Conservation (phyloP, 2,888 invertebrate species). For the Epirrhoe tristata region DNA sequence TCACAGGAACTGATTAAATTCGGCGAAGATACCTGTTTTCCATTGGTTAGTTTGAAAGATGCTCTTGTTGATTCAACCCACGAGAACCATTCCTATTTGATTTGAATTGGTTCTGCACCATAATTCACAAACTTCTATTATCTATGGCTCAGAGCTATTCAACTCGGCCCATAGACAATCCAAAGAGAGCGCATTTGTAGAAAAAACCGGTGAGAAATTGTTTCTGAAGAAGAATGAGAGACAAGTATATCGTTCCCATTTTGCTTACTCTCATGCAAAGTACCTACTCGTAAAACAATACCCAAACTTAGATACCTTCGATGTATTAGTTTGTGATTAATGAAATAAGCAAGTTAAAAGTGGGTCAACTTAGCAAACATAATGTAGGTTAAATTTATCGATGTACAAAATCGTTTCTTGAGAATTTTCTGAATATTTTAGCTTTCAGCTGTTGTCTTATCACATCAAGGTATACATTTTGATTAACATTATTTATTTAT, state of each 20-base stretch:
- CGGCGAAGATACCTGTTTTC: background rate
- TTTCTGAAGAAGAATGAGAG: background rate
- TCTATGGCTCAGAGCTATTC: conserved; percentile 73
- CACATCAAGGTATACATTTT: no score
- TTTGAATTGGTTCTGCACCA: conserved; percentile 37
- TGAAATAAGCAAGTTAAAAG: no score
- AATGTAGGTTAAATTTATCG: no score
- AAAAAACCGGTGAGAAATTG: background rate
- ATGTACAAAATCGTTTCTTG: no score
- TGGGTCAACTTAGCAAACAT: no score
- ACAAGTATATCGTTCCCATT: no score
- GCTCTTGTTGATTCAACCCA: conserved; percentile 3
- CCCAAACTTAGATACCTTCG: no score
- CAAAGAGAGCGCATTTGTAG: conserved; percentile 37
- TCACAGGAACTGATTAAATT: no score
- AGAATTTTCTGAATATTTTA: background rate
- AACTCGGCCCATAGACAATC: conserved; percentile 75
- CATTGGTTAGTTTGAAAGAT: background rate
- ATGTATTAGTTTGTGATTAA: no score
- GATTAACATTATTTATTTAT: no score
- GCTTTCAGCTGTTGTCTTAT: background rate
- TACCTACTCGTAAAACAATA: no score
- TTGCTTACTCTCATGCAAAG: no score
- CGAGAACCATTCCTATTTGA: conserved; percentile 6
- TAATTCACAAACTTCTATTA: conserved; percentile 69